Conservation (phyloP, 2,888 invertebrate species). For the Polydrusus tereticollis region DNA sequence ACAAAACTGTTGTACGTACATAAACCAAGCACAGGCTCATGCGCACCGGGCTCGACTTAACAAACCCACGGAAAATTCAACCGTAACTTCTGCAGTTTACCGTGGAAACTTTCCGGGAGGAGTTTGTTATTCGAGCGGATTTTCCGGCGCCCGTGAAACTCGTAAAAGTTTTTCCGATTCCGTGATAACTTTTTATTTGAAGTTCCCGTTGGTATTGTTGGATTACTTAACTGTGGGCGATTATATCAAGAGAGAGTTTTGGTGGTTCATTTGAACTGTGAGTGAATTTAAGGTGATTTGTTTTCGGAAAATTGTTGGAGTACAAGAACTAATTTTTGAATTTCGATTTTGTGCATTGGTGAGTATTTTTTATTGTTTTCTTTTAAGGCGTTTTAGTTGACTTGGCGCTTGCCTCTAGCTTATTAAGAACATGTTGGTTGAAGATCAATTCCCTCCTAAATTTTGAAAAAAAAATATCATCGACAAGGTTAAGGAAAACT, state of each 20-base stretch:
- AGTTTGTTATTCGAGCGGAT: slow-evolving; percentile 30
- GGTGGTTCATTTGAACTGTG: slow-evolving; percentile 2
- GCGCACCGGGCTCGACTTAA: slow-evolving; percentile 53
- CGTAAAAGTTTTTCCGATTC: slow-evolving; percentile 9
- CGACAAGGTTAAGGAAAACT: too few relatives aligned
- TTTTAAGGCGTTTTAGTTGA: too few relatives aligned
- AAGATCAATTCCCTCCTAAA: too few relatives aligned
- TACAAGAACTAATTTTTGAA: too few relatives aligned
- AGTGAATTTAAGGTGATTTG: background rate
- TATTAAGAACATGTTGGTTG: too few relatives aligned
- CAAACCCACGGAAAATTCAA: slow-evolving; percentile 55
- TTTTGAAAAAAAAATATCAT: too few relatives aligned
- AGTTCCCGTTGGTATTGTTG: slow-evolving; percentile 1
- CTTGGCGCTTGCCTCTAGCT: too few relatives aligned
- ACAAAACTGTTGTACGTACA: slow-evolving; percentile 59
- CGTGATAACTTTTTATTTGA: background rate
- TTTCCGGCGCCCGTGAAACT: slow-evolving; percentile 39
- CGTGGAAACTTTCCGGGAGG: slow-evolving; percentile 49
- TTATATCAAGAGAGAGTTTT: background rate
- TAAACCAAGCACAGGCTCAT: slow-evolving; percentile 51
- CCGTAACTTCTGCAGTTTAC: slow-evolving; percentile 54
- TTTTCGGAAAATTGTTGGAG: background rate
- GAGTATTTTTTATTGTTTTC: too few relatives aligned
- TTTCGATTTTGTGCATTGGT: too few relatives aligned
- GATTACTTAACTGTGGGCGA: slow-evolving; percentile 11